phyloP scores from a whole-genome alignment of 2,797 vertebrate species.

The Sarcophilus harrisii region DNA sequence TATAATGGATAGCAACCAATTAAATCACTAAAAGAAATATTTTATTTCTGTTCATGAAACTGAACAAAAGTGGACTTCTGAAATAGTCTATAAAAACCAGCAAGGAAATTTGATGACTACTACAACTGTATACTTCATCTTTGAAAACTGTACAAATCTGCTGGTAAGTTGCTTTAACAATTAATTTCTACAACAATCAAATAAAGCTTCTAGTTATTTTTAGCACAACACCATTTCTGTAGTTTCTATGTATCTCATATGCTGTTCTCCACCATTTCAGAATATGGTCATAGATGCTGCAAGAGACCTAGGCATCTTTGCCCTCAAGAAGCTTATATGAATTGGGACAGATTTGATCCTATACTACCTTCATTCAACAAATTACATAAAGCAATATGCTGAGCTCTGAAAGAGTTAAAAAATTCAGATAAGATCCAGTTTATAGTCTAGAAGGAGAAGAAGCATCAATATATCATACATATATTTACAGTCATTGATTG shows the following conservation, averaged over 20 bases:
- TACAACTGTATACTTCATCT: neutral
- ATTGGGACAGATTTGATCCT: neutral
- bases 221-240: neutral
- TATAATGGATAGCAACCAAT: constrained; percentile 55
- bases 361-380: neutral
- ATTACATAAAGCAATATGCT: neutral
- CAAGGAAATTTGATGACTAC: neutral
- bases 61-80: constrained; percentile 45
- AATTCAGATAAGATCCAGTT: neutral
- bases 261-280: neutral
- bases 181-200: neutral
- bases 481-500: neutral
- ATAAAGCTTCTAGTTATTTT: constrained; percentile 1
- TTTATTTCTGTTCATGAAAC: constrained; percentile 41
- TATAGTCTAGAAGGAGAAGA: neutral
- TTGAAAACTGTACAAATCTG: constrained; percentile 10
- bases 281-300: neutral
- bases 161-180: neutral
- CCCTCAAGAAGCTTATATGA: neutral
- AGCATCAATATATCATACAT: neutral
- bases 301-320: neutral
- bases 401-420: neutral
- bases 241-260: neutral
- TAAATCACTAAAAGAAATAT: constrained; percentile 44
- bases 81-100: constrained; percentile 23